Evolutionary conservation across 2,113 vertebrate species (phyloP).

Genomic region (Cavia aperea): DNA sequence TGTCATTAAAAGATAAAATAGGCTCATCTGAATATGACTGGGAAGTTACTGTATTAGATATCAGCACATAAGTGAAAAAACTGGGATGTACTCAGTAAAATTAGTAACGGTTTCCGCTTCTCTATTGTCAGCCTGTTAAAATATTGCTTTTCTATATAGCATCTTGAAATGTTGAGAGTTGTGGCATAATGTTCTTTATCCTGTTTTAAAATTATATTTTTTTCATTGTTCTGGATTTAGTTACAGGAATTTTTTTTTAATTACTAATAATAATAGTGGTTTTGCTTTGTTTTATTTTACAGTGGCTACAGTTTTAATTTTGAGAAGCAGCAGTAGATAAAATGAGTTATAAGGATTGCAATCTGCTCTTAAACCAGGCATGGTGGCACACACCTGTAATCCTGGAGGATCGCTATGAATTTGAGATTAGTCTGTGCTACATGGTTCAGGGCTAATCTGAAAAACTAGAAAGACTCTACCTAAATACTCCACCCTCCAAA

Average conservation of each 20-base stretch:
- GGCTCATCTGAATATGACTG: not conserved
- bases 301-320: slow-evolving; percentile 12
- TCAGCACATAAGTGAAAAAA: not conserved
- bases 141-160: not conserved
- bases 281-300: not conserved
- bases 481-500: not conserved
- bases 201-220: not conserved
- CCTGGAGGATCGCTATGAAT: not conserved
- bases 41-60: not conserved
- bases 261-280: not conserved
- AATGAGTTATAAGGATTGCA: slow-evolving; percentile 27
- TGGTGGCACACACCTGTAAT: not conserved
- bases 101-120: not conserved
- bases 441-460: not conserved
- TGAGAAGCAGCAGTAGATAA: not conserved
- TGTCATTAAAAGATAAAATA: not conserved
- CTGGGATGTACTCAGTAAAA: not conserved
- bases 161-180: not conserved
- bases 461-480: not conserved
- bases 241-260: slow-evolving; percentile 38
- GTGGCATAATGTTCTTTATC: not conserved
- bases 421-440: not conserved
- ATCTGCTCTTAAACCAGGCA: not conserved
- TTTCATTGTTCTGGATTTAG: not conserved
- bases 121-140: not conserved